A percentile compares a stretch with the other conserved stretches of the same genome.
Evolutionary conservation across 1,140 invertebrate genomes (phyloP).

Genomic region (Nautilus pompilius): DNA sequence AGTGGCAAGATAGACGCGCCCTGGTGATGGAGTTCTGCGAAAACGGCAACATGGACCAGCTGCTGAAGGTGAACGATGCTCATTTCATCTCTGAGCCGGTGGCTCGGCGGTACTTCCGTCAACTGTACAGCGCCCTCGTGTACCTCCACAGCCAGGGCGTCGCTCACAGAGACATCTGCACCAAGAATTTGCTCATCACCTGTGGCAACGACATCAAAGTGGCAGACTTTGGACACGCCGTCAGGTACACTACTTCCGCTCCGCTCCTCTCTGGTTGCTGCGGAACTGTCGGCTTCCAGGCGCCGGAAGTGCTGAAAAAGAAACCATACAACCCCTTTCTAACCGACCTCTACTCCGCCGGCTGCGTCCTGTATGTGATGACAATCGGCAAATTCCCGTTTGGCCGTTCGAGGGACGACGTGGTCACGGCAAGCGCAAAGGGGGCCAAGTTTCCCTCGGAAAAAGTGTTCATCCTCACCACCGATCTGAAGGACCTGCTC

Average conservation of each 20-base stretch:
- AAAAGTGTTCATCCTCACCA: constrained; percentile 20
- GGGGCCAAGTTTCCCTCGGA: constrained; percentile 18
- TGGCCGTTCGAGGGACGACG: constrained; percentile 19
- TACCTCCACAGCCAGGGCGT: constrained; percentile 33
- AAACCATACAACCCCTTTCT: constrained; percentile 29
- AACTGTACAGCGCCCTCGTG: constrained; percentile 28
- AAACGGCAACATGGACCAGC: constrained; percentile 32
- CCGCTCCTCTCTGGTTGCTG: constrained; percentile 21
- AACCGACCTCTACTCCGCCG: constrained; percentile 38
- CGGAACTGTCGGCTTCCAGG: constrained; percentile 29
- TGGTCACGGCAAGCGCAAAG: constrained; percentile 18
- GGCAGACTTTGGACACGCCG: constrained; percentile 34
- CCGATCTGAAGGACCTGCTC: constrained; percentile 24
- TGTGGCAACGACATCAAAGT: constrained; percentile 33
- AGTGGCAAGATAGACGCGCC: constrained; percentile 24
- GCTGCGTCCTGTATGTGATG: constrained; percentile 34
- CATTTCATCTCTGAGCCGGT: constrained; percentile 33
- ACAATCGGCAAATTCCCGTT: constrained; percentile 34
- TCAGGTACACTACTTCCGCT: constrained; percentile 21
- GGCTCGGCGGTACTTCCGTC: constrained; percentile 29
- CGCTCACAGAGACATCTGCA: constrained; percentile 38
- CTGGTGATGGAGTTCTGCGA: constrained; percentile 43
- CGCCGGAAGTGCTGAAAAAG: constrained; percentile 34
- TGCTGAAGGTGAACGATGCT: constrained; percentile 29
- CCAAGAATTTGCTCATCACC: constrained; percentile 33